Evolutionary conservation across 2,797 vertebrate genomes (phyloP), one percentile per base, ranked within the genome.

Genomic region (Sarcoramphus papa): DNA sequence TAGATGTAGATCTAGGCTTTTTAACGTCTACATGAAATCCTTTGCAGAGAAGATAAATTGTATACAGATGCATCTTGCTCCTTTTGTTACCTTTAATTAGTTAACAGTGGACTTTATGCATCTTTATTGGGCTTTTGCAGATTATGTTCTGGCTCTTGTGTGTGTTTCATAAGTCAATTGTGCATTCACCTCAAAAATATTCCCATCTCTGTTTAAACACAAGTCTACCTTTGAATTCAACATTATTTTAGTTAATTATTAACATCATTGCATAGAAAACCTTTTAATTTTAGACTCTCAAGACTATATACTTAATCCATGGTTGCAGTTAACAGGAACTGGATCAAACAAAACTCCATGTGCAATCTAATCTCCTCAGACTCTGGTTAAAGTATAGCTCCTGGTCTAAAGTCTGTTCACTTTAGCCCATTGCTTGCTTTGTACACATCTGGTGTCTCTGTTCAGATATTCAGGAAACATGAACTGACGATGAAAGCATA

Each of bases 111-210:
- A 74, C 80, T 77, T 74, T 87, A 68, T 41, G n/a, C 25, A 47
- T 50, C 75, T 43, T 60, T 13, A 5, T 15, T 74, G 24, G 0
- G 60, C 47, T 81, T 62, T 63, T 77, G 33, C 51, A 91, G 43
- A 31, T 67, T 21, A 51, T 0, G 0, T 69, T 73, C 50, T 43
- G 62, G 14, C 33, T 84, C 15, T 73, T 4, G 2, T 35, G 5
- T 33, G 41, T 59, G 27, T 80, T 96, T 91, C n/a, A 0, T 74
- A 69, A 73, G 10, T 73, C 60, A 77, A 0, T 84, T 88, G 51
- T 74, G 85, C 69, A 74, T 4, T 89, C 81, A 87, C 77, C 73
- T 94, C 12, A 91, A 89, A 92, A 91, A 92, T 57, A 86, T 24
- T 85, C n/a, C 33, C 47, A 69, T 45, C 37, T 80, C 77, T 84